Percentiles rank a stretch among this genome's conserved stretches.
These are phyloP conservation scores for Naso thynnoides DNA, from an alignment of 2,797 vertebrate species.

Conservation along the genomic window DNA sequence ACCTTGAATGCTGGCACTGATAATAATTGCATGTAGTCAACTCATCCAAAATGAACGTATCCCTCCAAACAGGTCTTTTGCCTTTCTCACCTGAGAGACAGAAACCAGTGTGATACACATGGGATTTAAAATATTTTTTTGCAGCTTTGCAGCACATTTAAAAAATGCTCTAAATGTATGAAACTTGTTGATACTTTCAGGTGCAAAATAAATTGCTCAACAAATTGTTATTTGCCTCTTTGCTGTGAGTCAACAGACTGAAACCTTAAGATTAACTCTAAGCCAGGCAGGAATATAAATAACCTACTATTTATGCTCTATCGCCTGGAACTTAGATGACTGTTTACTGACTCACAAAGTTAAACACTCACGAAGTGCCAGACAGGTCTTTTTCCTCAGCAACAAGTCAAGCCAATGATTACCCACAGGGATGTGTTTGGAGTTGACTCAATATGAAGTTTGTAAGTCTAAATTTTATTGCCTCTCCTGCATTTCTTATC, in stretches of 20 bases:
- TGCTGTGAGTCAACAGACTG: slow-evolving; percentile 13
- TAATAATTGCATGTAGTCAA: background rate
- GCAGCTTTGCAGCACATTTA: background rate
- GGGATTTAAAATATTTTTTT: background rate
- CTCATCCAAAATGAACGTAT: background rate
- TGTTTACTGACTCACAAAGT: slow-evolving; percentile 41
- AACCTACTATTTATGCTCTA: slow-evolving; percentile 16
- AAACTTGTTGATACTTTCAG: background rate
- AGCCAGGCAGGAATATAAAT: slow-evolving; percentile 31
- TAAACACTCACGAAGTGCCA: slow-evolving; percentile 11
- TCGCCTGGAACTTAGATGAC: background rate
- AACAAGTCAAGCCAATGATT: slow-evolving; percentile 6
- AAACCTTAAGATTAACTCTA: slow-evolving; percentile 26
- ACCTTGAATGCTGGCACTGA: background rate
- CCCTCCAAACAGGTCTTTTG: background rate
- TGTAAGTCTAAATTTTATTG: background rate
- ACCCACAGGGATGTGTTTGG: background rate
- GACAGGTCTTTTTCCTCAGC: slow-evolving; percentile 7
- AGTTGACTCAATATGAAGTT: background rate
- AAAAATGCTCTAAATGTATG: slow-evolving; percentile 3
- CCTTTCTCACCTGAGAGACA: background rate
- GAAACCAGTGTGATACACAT: background rate
- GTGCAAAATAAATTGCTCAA: background rate
- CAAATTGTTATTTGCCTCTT: slow-evolving; percentile 3
- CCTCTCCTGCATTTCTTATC: background rate